These are phyloP conservation scores for Melitaea cinxia DNA, from an alignment of 1,140 invertebrate genomes.

Conservation along the genomic window DNA sequence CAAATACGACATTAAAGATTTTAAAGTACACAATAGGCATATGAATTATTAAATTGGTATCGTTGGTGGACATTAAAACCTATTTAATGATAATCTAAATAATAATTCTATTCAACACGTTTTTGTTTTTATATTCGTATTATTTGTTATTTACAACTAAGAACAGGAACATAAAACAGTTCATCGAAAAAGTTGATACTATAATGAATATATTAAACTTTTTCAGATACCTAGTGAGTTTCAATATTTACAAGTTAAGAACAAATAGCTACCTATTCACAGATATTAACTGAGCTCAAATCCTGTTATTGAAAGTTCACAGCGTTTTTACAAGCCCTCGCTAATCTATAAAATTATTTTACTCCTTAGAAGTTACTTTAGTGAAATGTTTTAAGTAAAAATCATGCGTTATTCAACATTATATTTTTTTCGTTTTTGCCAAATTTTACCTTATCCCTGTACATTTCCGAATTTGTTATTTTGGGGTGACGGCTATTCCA, in stretches of 20 bases:
- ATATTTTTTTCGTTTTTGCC: conserved; percentile 47
- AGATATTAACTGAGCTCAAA: conserved; percentile 69
- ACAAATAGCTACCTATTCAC: conserved; percentile 70
- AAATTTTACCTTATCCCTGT: conserved; percentile 75
- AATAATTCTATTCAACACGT: conserved; percentile 25
- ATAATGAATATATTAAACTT: conserved; percentile 79
- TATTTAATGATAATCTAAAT: conserved; percentile 33
- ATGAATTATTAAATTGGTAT: conserved; percentile 66
- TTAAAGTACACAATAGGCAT: conserved; percentile 68
- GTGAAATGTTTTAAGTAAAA: conserved; percentile 32
- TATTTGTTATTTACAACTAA: conserved; percentile 76
- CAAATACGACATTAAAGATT: conserved; percentile 76
- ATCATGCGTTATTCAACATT: conserved; percentile 25
- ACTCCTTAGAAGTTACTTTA: conserved; percentile 36
- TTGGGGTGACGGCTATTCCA: conserved; percentile 52
- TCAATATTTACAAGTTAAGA: conserved; percentile 70
- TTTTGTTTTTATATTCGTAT: conserved; percentile 26
- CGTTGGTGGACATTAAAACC: conserved; percentile 59
- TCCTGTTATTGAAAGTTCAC: conserved; percentile 62
- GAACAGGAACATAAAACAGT: conserved; percentile 80
- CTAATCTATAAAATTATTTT: conserved; percentile 48
- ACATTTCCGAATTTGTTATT: conserved; percentile 79
- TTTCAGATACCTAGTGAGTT: conserved; percentile 63
- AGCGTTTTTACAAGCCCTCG: conserved; percentile 65
- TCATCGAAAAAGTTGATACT: conserved; percentile 67